Evolutionary conservation across 2,113 vertebrate species (phyloP).

Genomic region (Cyphomyrus plagiostoma): DNA sequence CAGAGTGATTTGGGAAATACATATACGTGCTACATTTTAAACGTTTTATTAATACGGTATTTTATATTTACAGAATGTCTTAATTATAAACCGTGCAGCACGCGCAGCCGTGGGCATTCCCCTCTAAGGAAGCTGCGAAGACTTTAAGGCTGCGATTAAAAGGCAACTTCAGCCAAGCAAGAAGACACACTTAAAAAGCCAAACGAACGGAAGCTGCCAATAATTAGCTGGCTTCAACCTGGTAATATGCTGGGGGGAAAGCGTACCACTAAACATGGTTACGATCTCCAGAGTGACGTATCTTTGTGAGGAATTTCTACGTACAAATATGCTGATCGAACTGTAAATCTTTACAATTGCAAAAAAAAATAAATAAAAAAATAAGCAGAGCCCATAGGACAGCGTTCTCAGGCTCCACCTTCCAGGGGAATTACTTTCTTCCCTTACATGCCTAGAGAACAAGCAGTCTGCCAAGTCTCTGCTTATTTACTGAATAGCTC

Average conservation of each 20-base stretch:
- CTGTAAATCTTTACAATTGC: constrained; percentile 8
- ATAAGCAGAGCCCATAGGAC: neutral
- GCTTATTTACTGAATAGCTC: constrained; percentile 51
- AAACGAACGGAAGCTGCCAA: neutral
- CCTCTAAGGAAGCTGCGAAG: neutral
- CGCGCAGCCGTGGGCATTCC: neutral
- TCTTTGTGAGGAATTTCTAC: constrained; percentile 5
- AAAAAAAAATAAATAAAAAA: neutral
- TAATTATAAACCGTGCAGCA: neutral
- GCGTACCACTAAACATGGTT: constrained; percentile 46
- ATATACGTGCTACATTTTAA: neutral
- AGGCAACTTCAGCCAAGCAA: neutral
- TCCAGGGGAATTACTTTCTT: constrained; percentile 20
- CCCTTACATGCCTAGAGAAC: constrained; percentile 40
- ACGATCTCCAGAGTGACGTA: constrained; percentile 19
- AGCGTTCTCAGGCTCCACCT: constrained; percentile 33
- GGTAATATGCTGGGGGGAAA: neutral
- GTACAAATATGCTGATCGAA: neutral
- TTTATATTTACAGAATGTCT: neutral
- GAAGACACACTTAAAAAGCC: neutral
- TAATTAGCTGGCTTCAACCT: neutral
- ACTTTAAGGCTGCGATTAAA: neutral
- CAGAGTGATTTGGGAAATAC: neutral
- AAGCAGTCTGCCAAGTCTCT: constrained; percentile 28
- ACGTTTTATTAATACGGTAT: neutral